Base-by-base conservation (phyloP, 2,797 vertebrate genomes). In the Gymnothorax reevesii region DNA sequence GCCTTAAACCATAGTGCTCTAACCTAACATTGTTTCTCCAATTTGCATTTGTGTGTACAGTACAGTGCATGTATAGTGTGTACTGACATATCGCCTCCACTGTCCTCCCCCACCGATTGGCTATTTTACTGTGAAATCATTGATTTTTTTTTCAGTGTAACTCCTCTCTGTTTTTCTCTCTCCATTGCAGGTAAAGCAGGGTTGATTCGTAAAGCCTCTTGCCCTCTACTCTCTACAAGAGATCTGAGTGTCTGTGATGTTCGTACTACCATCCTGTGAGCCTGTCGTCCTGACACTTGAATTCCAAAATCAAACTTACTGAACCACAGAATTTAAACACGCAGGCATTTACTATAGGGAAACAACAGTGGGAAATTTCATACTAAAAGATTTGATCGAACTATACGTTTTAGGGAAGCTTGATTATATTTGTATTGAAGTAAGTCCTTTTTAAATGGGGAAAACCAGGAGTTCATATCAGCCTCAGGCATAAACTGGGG, bases 141-240 rank as follows among this genome's bases (percentile, higher is more conserved):
- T 17, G 83, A 57, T 54, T 33, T 71, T 64, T 20, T 84, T 62
- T 84, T 71, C 20, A 84, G 54, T 60, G 25, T 59, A 57, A 25
- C 9, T 42, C 66, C 84, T 85, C 49, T 33, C 79, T 82, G 49
- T 60, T 22, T 57, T 55, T 83, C 82, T 17, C 82, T 25, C 71
- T 42, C 27, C 71, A 27, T 75, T 13, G 13, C 71, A 15, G 13
- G 71, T 15, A 75, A 33, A 75, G 71, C 33, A 42, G 33, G 64
- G 64, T 69, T 69, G 64, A 69, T 69, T 69, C 25, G 64, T 69
- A n/a, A 25, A n/a, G n/a, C 17, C 57, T 25, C 27, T 57, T 13
- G 22, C 69, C 27, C n/a, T 57, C 22, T 82, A n/a, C 80, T 12
- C 80, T 27, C 55, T n/a, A 9, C 12, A 54, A 25, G 54, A 55